phyloP scores from a whole-genome alignment of 2,888 invertebrate genomes.

The Ichneumon xanthorius region DNA sequence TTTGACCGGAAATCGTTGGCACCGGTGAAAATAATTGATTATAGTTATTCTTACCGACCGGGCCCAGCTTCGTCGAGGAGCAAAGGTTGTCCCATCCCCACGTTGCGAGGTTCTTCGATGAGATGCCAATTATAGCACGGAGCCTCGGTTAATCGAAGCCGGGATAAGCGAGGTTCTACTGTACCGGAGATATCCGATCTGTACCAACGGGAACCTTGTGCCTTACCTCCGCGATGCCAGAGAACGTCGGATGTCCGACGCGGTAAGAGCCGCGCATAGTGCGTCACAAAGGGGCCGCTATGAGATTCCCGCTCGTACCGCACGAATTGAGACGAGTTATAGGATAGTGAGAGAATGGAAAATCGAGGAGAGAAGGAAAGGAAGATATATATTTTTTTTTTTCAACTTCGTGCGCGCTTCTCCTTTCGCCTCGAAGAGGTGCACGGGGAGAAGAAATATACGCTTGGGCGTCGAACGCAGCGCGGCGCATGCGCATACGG shows the following conservation, averaged over 20 bases:
- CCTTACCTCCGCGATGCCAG: constrained; percentile 56
- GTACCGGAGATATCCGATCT: background rate
- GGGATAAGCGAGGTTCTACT: no score
- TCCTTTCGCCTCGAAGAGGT: constrained; percentile 1
- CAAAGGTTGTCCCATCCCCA: no score
- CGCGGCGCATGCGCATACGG: constrained; percentile 20
- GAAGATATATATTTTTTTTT: constrained; percentile 17
- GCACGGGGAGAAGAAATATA: background rate
- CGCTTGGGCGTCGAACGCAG: constrained; percentile 12
- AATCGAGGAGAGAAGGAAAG: background rate
- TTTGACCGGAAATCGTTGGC: no score
- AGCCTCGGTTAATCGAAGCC: no score
- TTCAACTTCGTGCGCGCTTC: constrained; percentile 27
- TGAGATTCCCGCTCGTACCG: background rate
- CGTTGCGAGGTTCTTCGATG: no score
- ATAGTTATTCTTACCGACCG: no score
- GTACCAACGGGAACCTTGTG: constrained; percentile 72
- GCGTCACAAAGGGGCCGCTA: constrained; percentile 78
- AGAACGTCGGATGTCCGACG: constrained; percentile 74
- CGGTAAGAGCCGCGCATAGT: constrained; percentile 38
- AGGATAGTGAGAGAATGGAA: constrained; percentile 70
- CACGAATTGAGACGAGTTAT: constrained; percentile 71
- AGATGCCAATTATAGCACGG: no score
- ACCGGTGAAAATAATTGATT: no score
- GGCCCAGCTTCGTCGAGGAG: no score